A percentile compares a stretch with the other conserved stretches of the same genome.
phyloP scores from a whole-genome alignment of 2,797 vertebrate genomes.

The Alosa sapidissima region DNA sequence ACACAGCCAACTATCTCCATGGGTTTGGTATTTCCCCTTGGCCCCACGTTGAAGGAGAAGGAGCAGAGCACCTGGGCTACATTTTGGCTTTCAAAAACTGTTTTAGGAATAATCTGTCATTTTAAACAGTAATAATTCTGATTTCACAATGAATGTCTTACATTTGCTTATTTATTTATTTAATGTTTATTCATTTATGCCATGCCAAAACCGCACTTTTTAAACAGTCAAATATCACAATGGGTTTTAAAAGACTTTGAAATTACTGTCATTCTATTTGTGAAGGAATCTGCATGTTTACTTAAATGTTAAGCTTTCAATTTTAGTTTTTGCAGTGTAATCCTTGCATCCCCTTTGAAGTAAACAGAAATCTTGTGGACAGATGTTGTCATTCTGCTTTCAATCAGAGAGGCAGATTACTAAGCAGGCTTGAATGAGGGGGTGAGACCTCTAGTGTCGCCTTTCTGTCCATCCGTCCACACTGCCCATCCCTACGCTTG shows the following conservation, averaged over 20 bases:
- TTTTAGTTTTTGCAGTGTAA: not conserved
- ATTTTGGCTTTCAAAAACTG: not conserved
- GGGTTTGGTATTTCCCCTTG: not conserved
- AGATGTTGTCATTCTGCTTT: constrained; percentile 11
- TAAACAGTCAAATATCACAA: not conserved
- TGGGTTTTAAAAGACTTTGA: not conserved
- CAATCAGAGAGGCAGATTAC: not conserved
- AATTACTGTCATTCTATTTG: not conserved
- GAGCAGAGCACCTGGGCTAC: not conserved
- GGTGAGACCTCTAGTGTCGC: not conserved
- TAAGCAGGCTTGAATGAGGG: not conserved
- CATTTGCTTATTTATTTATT: not conserved
- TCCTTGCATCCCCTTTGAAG: not conserved
- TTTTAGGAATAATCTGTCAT: not conserved
- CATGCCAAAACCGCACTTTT: not conserved
- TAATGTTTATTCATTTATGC: not conserved
- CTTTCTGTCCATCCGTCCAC: not conserved
- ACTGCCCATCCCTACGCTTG: not conserved
- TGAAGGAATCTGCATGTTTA: constrained; percentile 1
- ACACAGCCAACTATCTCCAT: not conserved
- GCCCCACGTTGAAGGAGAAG: too few relatives aligned
- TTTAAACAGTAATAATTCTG: not conserved
- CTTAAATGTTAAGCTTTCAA: not conserved
- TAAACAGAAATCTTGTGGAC: constrained; percentile 18
- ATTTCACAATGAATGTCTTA: not conserved